phyloP scores from a whole-genome alignment of 92 coral and sea anemone species.

The Porites rus region DNA sequence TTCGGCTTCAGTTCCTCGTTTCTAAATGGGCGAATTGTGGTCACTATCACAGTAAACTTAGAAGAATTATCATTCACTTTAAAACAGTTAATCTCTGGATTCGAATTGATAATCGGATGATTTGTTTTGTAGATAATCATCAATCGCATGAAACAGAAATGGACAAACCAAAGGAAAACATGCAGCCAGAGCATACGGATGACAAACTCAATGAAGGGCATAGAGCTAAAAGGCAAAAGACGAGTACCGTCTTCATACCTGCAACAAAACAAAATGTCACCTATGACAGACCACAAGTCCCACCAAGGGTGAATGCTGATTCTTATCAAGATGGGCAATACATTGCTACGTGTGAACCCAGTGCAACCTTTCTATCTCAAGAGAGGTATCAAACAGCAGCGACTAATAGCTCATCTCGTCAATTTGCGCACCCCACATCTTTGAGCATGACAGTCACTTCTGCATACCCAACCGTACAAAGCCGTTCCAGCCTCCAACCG shows the following conservation, averaged over 20 bases:
- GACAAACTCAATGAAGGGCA: slow-evolving; percentile 13
- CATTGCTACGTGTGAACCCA: slow-evolving; percentile 1
- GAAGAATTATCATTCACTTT: not conserved
- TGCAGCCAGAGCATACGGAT: slow-evolving; percentile 11
- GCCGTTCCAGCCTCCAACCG: slow-evolving; percentile 17
- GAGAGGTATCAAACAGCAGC: slow-evolving; percentile 33
- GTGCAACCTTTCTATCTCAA: not conserved
- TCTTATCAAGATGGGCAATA: slow-evolving; percentile 1
- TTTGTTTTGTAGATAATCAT: not conserved
- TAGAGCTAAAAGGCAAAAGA: slow-evolving; percentile 16
- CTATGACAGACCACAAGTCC: slow-evolving; percentile 12
- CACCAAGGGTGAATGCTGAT: not conserved
- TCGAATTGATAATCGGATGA: too few relatives aligned
- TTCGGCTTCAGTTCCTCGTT: too few relatives aligned
- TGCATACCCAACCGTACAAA: slow-evolving; percentile 18
- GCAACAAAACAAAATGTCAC: not conserved
- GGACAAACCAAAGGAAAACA: slow-evolving; percentile 41
- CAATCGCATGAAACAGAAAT: slow-evolving; percentile 19
- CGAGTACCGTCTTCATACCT: not conserved
- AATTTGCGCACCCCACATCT: slow-evolving; percentile 15
- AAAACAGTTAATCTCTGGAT: not conserved
- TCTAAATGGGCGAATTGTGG: too few relatives aligned
- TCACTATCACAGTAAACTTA: too few relatives aligned
- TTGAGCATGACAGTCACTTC: slow-evolving; percentile 1
- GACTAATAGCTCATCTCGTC: slow-evolving; percentile 22